Conservation (phyloP, 2,113 vertebrate species). For the Lepisosteus oculatus region DNA sequence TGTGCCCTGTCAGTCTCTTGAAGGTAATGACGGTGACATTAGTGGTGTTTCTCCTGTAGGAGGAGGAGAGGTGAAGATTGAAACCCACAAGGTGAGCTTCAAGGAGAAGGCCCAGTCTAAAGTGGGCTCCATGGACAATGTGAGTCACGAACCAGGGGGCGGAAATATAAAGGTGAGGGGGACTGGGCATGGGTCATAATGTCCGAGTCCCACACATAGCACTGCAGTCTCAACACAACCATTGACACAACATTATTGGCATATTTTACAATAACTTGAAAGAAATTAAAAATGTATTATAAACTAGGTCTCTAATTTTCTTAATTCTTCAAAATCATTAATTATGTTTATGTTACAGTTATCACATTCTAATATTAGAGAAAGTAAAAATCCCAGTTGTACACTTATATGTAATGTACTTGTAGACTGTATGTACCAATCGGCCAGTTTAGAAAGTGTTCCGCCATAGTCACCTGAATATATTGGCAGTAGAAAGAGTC, state of each 20-base stretch:
- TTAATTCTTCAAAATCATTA: no score
- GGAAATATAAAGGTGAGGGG: constrained; percentile 74
- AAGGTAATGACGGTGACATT: neutral
- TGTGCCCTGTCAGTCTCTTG: neutral
- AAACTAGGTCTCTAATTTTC: no score
- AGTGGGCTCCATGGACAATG: constrained; percentile 80
- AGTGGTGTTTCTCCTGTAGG: constrained; percentile 56
- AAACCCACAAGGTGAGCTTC: constrained; percentile 83
- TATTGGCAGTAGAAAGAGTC: no score
- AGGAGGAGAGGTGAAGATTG: constrained; percentile 84
- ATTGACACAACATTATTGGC: no score
- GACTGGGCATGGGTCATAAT: neutral
- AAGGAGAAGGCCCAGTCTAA: constrained; percentile 89
- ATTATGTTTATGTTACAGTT: no score
- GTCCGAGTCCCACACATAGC: neutral
- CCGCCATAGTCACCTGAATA: no score
- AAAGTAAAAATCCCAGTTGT: no score
- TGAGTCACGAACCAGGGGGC: constrained; percentile 73
- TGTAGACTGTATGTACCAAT: no score
- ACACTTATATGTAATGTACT: no score
- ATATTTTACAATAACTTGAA: no score
- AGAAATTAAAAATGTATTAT: neutral
- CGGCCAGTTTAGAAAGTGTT: no score
- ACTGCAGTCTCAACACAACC: neutral
- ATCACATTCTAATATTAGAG: no score